Evolutionary conservation across 2,888 invertebrate species (phyloP), one percentile per base, ranked within the genome.

Genomic region (Sepiola atlantica): DNA sequence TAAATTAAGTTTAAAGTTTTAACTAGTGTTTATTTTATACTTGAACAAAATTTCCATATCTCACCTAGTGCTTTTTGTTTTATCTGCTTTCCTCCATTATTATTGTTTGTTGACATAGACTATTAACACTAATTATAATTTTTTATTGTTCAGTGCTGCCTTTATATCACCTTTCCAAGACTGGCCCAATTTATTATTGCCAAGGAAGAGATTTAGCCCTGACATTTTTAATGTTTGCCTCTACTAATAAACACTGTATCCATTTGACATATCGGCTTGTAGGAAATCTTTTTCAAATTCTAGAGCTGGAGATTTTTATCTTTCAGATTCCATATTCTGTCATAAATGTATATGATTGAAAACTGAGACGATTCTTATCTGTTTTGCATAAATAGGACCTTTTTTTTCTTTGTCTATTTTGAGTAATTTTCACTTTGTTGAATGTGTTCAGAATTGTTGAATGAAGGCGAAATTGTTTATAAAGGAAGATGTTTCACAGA

Each of bases 221-320:
- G 32, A 77, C 77, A 77, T 14, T 77, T 32, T n/a, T 32, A 45
- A 45, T 16, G 12, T 77, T 77, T 77, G 18, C 77, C 77, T 77
- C n/a, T 77, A 32, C 77, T 77, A 77, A 77, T n/a, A 77, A 77
- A 77, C 16, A n/a, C 77, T 77, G 32, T 77, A 77, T 77, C n/a
- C 77, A 77, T 77, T 77, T 77, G n/a, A 77, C n/a, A 77, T 77
- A 77, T 77, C n/a, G 77, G 77, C 77, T n/a, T n/a, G 77, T n/a
- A 77, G 77, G n/a, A 77, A 77, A n/a, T n/a, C 16, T n/a, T n/a
- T 16, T 77, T 77, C 77, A 77, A 77, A 14, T 32, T n/a, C 14
- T 77, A 77, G 14, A 77, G 16, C 77, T 32, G n/a, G n/a, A 32
- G 32, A 61, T n/a, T 77, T 61, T 61, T 77, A 77, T 77, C 32